Evolutionary conservation across 92 coral and sea anemone species (phyloP), one percentile per base, ranked within the genome.

Genomic region (Palythoa grandis): DNA sequence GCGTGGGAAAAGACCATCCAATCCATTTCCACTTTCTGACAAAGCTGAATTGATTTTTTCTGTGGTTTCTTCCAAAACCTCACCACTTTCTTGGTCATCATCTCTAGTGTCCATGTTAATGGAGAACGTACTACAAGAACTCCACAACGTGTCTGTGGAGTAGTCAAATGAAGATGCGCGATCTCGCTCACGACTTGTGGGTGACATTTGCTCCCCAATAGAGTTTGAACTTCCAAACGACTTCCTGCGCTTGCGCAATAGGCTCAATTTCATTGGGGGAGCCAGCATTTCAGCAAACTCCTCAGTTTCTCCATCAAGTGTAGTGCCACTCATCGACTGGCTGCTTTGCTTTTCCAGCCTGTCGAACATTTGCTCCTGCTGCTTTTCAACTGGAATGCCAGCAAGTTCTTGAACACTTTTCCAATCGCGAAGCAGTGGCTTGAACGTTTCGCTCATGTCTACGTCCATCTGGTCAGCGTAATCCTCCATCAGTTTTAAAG

Each of bases 331-430:
- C 19, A 76, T 7, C 52, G 39, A 90, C 7, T 87, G 86, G 23
- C 88, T 88, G 2, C 84, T 66, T 12, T 87, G 84, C 12, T 92
- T 86, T 25, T 88, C 77, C 48, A 94, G 87, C 29, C 80, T 92
- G 74, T 80, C 17, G 40, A 80, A 48, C 16, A 80, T 66, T 38
- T 66, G 74, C 11, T 85, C 92, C 40, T 92, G 50, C 40, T 92
- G 82, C 4, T 74, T 93, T 39, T 88, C 90, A 6, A 89, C 82
- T 16, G 95, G 91, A 35, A 92, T 79, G 19, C 98, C 96, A 16
- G 93, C 98, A 50, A 97, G 91, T 86, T 95, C 95, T 71, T 97
- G 99, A 5, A 97, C 94, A 29, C 95, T 93, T 76, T 92, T 91
- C 99, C 99, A 97, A 79, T 97, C 98, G 20, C 89, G 89, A 17